phyloP scores from a whole-genome alignment of 2,888 invertebrate genomes.

The Dicranocentrus wangi region DNA sequence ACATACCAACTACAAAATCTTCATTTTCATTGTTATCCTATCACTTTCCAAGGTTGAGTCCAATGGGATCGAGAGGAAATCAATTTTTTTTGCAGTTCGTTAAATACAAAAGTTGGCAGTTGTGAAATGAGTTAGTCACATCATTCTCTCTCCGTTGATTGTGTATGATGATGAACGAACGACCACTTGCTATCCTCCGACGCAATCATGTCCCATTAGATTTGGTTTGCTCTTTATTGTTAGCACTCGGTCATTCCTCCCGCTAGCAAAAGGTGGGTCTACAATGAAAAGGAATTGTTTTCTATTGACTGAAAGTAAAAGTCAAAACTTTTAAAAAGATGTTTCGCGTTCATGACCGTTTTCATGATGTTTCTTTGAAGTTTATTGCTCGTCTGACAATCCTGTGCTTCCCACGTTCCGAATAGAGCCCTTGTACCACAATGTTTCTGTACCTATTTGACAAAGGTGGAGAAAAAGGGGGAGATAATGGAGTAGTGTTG shows the following conservation, averaged over 20 bases:
- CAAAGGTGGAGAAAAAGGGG: too few species aligned
- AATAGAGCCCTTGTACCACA: background rate
- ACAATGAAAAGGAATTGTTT: background rate
- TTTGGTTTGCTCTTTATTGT: background rate
- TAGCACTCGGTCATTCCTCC: constrained; percentile 13
- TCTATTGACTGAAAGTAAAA: constrained; percentile 1
- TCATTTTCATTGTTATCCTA: too few species aligned
- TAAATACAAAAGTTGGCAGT: too few species aligned
- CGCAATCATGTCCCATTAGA: constrained; percentile 20
- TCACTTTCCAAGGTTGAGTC: too few species aligned
- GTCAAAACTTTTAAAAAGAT: background rate
- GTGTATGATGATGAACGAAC: background rate
- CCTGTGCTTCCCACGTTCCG: constrained; percentile 8
- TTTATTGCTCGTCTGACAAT: background rate
- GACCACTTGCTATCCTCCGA: too few species aligned
- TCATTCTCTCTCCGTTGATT: background rate
- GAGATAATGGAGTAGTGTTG: too few species aligned
- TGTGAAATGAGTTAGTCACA: background rate
- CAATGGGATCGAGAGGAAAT: too few species aligned
- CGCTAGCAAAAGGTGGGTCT: background rate
- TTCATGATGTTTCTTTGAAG: constrained; percentile 4
- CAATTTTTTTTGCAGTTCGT: background rate
- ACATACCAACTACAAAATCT: too few species aligned
- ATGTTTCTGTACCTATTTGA: too few species aligned
- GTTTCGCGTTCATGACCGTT: background rate